Evolutionary conservation across 2,888 invertebrate genomes (phyloP).

Genomic region (Agonum fuliginosum): DNA sequence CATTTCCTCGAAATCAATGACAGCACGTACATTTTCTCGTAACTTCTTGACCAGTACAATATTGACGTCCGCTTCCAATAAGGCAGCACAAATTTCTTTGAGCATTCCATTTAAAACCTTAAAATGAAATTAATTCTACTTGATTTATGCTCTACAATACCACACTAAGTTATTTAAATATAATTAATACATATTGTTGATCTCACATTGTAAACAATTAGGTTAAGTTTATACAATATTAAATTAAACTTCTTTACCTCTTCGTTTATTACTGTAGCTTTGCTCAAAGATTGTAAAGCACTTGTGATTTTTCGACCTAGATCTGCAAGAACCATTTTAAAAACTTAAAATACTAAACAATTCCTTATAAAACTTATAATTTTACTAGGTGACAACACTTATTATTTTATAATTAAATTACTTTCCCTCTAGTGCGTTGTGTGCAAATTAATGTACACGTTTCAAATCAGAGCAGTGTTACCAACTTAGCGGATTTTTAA

Average conservation of each 20-base stretch:
- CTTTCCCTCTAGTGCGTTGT: not conserved
- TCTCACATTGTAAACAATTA: slow-evolving; percentile 62
- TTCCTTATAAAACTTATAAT: not conserved
- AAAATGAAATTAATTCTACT: slow-evolving; percentile 63
- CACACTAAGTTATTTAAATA: slow-evolving; percentile 31
- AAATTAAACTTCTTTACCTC: slow-evolving; percentile 79
- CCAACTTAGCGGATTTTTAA: too few relatives aligned
- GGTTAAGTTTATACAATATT: slow-evolving; percentile 21
- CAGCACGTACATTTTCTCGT: slow-evolving; percentile 96
- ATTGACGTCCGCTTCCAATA: slow-evolving; percentile 98
- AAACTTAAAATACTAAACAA: not conserved
- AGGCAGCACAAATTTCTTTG: slow-evolving; percentile 97
- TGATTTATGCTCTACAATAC: not conserved
- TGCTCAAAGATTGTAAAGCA: slow-evolving; percentile 97
- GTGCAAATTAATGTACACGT: not conserved
- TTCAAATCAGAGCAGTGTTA: slow-evolving; percentile 21
- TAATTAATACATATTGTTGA: slow-evolving; percentile 25
- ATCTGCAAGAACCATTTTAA: slow-evolving; percentile 99
- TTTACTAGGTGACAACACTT: slow-evolving; percentile 8
- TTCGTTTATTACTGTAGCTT: slow-evolving; percentile 98
- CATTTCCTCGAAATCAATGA: slow-evolving; percentile 99
- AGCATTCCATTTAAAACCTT: slow-evolving; percentile 99
- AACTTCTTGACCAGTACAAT: slow-evolving; percentile 95
- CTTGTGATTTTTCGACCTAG: slow-evolving; percentile 99
- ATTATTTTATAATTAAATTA: not conserved